Evolutionary conservation across 1,140 invertebrate species (phyloP).

Genomic region (Brachionus sp.): DNA sequence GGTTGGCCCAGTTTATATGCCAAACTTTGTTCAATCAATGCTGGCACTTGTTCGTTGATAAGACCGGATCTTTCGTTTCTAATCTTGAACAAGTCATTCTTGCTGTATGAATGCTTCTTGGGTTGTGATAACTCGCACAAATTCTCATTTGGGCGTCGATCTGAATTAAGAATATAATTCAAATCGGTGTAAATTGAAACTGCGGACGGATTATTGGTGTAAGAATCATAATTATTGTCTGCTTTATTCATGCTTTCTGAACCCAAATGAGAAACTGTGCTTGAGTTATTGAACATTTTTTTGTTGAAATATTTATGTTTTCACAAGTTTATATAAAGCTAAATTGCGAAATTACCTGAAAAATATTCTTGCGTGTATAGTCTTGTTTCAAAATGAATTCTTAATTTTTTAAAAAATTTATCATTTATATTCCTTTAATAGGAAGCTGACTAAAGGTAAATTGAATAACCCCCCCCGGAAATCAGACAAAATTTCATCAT

Average conservation of each 20-base stretch:
- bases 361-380: background rate
- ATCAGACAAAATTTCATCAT: too few relatives aligned
- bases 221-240: background rate
- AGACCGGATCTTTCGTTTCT: background rate
- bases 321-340: background rate
- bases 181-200: background rate
- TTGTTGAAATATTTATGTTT: background rate
- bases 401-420: too few relatives aligned
- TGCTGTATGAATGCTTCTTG: background rate
- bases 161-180: background rate
- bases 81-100: background rate
- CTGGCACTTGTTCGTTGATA: background rate
- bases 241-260: background rate
- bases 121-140: background rate
- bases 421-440: too few relatives aligned
- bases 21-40: background rate
- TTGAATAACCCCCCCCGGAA: too few relatives aligned
- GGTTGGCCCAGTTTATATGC: background rate
- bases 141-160: background rate
- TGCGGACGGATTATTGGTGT: background rate
- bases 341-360: background rate
- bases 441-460: too few relatives aligned
- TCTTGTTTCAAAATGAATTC: too few relatives aligned
- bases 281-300: slow-evolving; percentile 1
- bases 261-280: background rate